These are phyloP conservation scores for Galerucella calmariensis DNA, from an alignment of 2,888 invertebrate species.

Conservation along the genomic window DNA sequence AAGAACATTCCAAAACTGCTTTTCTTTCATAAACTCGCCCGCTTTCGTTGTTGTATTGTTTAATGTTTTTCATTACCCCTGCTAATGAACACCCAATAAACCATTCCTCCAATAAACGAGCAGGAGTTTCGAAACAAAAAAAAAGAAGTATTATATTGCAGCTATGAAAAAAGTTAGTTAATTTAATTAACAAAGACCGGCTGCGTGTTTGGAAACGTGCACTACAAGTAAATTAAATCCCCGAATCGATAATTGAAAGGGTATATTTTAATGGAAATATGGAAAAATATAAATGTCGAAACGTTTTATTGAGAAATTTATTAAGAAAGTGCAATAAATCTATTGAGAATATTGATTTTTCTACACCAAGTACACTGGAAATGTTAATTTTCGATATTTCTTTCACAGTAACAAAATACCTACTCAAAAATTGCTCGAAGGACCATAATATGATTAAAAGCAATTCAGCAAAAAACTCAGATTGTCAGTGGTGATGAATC, in stretches of 20 bases:
- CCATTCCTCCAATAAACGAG: constrained; percentile 34
- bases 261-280: constrained; percentile 43
- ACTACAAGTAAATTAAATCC: constrained; percentile 43
- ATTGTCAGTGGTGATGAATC: too few species aligned
- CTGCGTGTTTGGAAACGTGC: constrained; percentile 45
- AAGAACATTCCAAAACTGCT: constrained; percentile 25
- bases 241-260: constrained; percentile 44
- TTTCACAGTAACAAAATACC: too few species aligned
- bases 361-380: too few species aligned
- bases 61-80: constrained; percentile 38
- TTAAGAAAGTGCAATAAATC: too few species aligned
- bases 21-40: constrained; percentile 31
- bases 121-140: constrained; percentile 37
- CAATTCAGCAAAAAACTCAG: too few species aligned
- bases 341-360: too few species aligned
- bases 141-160: constrained; percentile 42
- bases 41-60: constrained; percentile 29
- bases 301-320: too few species aligned
- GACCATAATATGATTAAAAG: too few species aligned
- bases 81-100: constrained; percentile 40
- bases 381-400: too few species aligned
- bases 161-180: constrained; percentile 44
- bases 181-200: constrained; percentile 45
- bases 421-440: too few species aligned
- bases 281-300: constrained; percentile 17